Base-by-base conservation (phyloP, 2,113 vertebrate genomes). In the Meriones unguiculatus region DNA sequence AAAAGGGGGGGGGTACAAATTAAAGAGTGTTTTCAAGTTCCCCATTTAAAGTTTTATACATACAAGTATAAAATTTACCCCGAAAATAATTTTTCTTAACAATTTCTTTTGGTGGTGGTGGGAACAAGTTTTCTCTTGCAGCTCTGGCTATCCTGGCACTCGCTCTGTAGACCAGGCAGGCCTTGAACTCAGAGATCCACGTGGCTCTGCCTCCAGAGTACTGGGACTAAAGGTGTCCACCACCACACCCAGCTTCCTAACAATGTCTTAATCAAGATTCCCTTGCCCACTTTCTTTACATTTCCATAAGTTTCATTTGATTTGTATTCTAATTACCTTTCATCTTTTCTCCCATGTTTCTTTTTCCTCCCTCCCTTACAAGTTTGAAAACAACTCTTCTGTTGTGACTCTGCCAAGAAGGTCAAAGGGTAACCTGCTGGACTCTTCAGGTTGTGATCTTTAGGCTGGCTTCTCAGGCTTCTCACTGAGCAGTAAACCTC, bases 221-320 rank as follows among this genome's bases (percentile, higher is more conserved):
- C 80, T 82, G 22, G n/a, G 20, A 62, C 11, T 82, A 82, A 81
- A 82, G 35, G 80, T n/a, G 3, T 38, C 35, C 1, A 5, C 12
- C n/a, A 38, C 35, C 10, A 62, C 15, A 22, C 4, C 35, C 80
- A 25, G 35, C 35, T 64, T 64, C 7, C 82, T 87, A 59, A 95
- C 50, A 93, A 90, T 72, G 81, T 91, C 73, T 59, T 90, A 73
- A 91, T 52, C 54, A 87, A 94, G 20, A 72, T 89, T 78, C 30
- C 38, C 59, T 87, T 73, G 46, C 10, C 57, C 15, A 76, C 5
- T 65, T 92, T 94, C 52, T 82, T 46, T 88, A n/a, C 5, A 72
- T 64, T 92, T 95, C 35, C 80, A 88, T 92, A 52, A 88, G 78
- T 89, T 91, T 87, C 73, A 95, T 59, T 84, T 76, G 54, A 86